Evolutionary conservation across 2,888 invertebrate genomes (phyloP).

Genomic region (Agrilus biguttatus): DNA sequence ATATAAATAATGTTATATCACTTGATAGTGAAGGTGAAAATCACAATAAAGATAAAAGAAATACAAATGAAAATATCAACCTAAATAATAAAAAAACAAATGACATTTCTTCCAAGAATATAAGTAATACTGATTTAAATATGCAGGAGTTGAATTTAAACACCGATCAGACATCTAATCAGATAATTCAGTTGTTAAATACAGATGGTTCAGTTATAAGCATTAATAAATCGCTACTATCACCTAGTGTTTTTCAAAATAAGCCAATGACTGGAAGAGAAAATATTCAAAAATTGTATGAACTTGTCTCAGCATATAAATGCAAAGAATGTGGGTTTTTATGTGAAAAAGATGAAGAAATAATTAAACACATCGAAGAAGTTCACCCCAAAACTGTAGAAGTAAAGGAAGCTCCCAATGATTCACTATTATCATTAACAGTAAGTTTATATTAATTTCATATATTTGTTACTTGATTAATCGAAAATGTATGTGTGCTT

Average conservation of each 20-base stretch:
- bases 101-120: neutral
- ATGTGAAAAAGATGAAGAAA: conserved; percentile 20
- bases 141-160: no score
- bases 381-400: conserved; percentile 16
- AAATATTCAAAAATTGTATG: conserved; percentile 5
- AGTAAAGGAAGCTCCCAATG: neutral
- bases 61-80: neutral
- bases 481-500: neutral
- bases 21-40: conserved; percentile 1
- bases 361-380: conserved; percentile 20
- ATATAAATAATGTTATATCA: conserved; percentile 3
- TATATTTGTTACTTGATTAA: neutral
- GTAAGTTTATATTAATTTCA: neutral
- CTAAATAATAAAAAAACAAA: neutral
- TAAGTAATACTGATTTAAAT: no score
- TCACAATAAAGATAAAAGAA: neutral
- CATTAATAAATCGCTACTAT: conserved; percentile 11
- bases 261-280: neutral
- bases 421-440: neutral
- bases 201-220: conserved; percentile 16
- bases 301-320: conserved; percentile 22
- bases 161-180: conserved; percentile 2
- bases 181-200: conserved; percentile 18
- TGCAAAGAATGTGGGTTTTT: conserved; percentile 25
- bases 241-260: conserved; percentile 3